A percentile compares a stretch with the other conserved stretches of the same genome.
phyloP scores from a whole-genome alignment of 2,888 invertebrate species.

The Zygothrica quintamaculata region DNA sequence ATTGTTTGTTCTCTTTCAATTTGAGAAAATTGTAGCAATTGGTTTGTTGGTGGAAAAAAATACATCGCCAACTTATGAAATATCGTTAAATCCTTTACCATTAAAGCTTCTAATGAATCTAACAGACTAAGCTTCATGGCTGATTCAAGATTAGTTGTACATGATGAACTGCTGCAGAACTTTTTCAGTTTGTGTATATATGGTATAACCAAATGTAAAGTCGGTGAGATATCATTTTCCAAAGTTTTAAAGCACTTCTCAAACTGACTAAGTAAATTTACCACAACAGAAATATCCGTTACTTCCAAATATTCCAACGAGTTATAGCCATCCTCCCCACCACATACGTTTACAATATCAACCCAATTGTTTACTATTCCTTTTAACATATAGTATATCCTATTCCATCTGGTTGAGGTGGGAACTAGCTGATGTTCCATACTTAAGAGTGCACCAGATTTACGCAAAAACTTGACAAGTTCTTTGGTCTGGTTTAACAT shows the following conservation, averaged over 20 bases:
- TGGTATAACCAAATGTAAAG: constrained; percentile 21
- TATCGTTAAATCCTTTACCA: neutral
- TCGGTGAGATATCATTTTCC: constrained; percentile 2
- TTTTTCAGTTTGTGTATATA: constrained; percentile 18
- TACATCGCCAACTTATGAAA: constrained; percentile 21
- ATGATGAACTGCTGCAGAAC: neutral
- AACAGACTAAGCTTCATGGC: neutral
- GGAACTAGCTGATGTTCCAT: neutral
- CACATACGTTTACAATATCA: neutral
- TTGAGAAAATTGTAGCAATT: constrained; percentile 18
- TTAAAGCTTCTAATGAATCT: neutral
- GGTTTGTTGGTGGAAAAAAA: constrained; percentile 26
- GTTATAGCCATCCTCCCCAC: neutral
- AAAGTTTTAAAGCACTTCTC: constrained; percentile 5
- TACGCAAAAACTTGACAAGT: neutral
- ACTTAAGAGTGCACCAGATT: neutral
- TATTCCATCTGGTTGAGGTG: constrained; percentile 5
- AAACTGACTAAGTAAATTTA: constrained; percentile 6
- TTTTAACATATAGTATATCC: constrained; percentile 5
- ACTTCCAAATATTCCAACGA: neutral
- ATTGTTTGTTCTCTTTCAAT: constrained; percentile 12
- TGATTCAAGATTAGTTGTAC: neutral
- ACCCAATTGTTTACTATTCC: constrained; percentile 11
- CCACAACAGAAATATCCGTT: constrained; percentile 1
- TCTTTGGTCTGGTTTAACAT: constrained; percentile 5